A percentile compares a stretch with the other conserved stretches of the same genome.
Conservation (phyloP, 2,113 vertebrate genomes). For the Egretta garzetta region DNA sequence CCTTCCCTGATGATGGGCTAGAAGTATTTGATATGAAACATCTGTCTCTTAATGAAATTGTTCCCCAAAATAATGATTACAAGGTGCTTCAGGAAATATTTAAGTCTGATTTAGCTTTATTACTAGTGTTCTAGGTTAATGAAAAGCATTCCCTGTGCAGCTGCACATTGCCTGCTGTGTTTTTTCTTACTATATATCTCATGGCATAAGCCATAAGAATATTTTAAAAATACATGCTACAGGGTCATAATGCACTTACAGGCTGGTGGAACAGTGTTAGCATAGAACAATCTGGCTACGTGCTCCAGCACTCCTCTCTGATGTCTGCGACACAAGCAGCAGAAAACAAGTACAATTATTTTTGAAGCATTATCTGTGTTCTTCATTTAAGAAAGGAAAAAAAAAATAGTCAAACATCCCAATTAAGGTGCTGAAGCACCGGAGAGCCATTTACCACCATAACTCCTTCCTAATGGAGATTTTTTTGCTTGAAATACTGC, state of each 20-base stretch:
- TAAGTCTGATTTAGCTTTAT: slow-evolving; percentile 46
- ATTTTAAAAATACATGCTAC: background rate
- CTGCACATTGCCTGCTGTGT: background rate
- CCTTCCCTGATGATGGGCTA: background rate
- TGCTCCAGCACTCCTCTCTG: background rate
- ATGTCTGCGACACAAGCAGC: background rate
- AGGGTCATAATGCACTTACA: background rate
- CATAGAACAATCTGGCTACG: background rate
- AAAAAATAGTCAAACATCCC: background rate
- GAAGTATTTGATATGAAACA: slow-evolving; percentile 12
- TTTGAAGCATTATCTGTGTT: background rate
- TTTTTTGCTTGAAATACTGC: background rate
- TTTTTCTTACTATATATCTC: background rate
- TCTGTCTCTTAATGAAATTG: background rate
- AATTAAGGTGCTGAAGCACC: background rate
- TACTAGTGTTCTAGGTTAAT: slow-evolving; percentile 35
- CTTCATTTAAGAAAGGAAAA: background rate
- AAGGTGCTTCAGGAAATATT: slow-evolving; percentile 46
- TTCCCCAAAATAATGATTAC: slow-evolving; percentile 26
- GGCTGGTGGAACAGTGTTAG: background rate
- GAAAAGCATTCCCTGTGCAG: slow-evolving; percentile 28
- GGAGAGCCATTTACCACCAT: background rate
- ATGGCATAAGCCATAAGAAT: background rate
- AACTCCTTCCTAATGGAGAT: background rate
- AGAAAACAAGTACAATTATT: background rate